These are phyloP conservation scores for Melanostoma mellinum DNA, from an alignment of 2,888 invertebrate genomes.

Conservation along the genomic window DNA sequence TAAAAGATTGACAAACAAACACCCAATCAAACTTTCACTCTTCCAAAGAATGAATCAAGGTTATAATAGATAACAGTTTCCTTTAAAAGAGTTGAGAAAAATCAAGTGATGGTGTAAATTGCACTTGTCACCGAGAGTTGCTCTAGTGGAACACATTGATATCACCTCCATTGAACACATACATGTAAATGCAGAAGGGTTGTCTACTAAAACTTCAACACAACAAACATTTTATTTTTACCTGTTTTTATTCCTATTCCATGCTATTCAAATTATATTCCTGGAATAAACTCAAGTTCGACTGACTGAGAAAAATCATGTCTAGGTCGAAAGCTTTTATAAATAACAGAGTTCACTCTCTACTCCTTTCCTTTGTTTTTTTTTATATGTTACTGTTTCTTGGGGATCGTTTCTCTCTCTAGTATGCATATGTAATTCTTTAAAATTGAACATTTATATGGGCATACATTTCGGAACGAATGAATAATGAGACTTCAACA, in stretches of 20 bases:
- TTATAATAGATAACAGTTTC: too few relatives aligned
- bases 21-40: too few relatives aligned
- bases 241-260: conserved; percentile 60
- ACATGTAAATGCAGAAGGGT: background rate
- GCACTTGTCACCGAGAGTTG: conserved; percentile 33
- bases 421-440: conserved; percentile 62
- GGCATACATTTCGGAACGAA: conserved; percentile 62
- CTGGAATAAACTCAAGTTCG: conserved; percentile 39
- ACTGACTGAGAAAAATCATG: conserved; percentile 48
- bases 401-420: conserved; percentile 35
- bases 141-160: conserved; percentile 22
- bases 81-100: too few relatives aligned
- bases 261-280: conserved; percentile 53
- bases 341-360: conserved; percentile 53
- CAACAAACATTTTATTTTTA: conserved; percentile 31
- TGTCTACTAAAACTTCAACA: background rate
- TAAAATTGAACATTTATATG: conserved; percentile 69
- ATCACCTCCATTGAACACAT: conserved; percentile 14
- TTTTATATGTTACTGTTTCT: conserved; percentile 4
- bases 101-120: background rate
- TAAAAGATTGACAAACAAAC: too few relatives aligned
- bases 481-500: conserved; percentile 56
- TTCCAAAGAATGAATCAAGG: too few relatives aligned
- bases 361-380: conserved; percentile 58
- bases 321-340: conserved; percentile 62